These are phyloP conservation scores for Coregonus suidteri DNA, from an alignment of 2,797 vertebrate species.

Conservation along the genomic window DNA sequence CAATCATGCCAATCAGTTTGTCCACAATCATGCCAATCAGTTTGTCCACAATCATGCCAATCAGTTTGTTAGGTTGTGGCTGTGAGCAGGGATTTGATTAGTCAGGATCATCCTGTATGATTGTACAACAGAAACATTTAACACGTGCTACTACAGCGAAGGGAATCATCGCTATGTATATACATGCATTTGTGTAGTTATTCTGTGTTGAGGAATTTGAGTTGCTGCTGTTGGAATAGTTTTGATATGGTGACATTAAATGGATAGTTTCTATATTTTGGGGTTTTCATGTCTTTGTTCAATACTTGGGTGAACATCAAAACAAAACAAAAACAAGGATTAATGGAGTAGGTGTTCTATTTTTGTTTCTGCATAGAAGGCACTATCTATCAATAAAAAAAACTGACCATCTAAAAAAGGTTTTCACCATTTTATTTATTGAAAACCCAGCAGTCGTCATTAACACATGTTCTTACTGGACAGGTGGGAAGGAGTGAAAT, in stretches of 20 bases:
- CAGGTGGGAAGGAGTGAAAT: slow-evolving; percentile 43
- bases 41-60: not conserved
- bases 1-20: not conserved
- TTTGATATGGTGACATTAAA: not conserved
- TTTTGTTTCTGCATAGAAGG: not conserved
- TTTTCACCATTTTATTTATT: slow-evolving; percentile 68
- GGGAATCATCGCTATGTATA: not conserved
- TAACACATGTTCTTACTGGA: slow-evolving; percentile 58
- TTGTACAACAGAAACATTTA: not conserved
- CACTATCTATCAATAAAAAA: not conserved
- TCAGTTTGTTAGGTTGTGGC: not conserved
- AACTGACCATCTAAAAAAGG: not conserved
- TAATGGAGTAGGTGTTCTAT: not conserved
- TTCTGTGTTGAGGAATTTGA: not conserved
- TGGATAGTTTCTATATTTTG: not conserved
- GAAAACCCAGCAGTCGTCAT: slow-evolving; percentile 75
- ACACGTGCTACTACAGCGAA: not conserved
- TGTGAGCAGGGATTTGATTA: not conserved
- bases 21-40: not conserved
- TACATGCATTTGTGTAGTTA: not conserved
- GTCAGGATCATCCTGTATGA: not conserved
- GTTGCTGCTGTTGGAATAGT: not conserved
- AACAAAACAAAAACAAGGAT: not conserved
- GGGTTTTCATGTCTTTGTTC: not conserved
- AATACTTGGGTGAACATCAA: not conserved